Percentiles rank a stretch among this genome's conserved stretches.
These are phyloP conservation scores for Sinocyclocheilus rhinocerous DNA, from an alignment of 2,113 vertebrate genomes.

Conservation along the genomic window DNA sequence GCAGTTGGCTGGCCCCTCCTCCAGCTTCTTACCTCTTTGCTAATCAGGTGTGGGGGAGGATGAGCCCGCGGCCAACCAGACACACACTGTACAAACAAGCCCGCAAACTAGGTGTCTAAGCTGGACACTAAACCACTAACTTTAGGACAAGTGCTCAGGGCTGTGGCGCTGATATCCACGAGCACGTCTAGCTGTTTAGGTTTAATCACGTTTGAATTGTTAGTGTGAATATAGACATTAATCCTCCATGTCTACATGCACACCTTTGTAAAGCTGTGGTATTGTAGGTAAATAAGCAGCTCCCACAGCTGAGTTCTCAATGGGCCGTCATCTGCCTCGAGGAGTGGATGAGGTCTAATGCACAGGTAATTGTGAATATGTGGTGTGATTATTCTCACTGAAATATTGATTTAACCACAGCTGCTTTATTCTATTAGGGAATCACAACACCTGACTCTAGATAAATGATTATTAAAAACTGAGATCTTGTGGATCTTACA, in stretches of 20 bases:
- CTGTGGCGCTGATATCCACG: constrained; percentile 9
- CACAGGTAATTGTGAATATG: constrained; percentile 23
- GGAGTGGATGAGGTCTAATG: background rate
- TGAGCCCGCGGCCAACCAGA: constrained; percentile 32
- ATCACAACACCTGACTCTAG: background rate
- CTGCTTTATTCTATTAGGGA: background rate
- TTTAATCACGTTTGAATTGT: constrained; percentile 49
- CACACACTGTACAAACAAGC: constrained; percentile 38
- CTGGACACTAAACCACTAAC: constrained; percentile 31
- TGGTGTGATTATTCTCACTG: background rate
- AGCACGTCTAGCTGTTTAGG: constrained; percentile 28
- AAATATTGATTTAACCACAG: constrained; percentile 10
- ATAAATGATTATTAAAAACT: background rate
- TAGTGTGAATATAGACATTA: constrained; percentile 45
- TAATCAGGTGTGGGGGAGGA: constrained; percentile 64
- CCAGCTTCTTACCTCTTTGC: constrained; percentile 56
- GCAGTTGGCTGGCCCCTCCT: constrained; percentile 57
- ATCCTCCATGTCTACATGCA: constrained; percentile 26
- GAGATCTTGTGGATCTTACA: background rate
- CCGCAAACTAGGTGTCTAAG: constrained; percentile 6
- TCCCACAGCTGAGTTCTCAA: constrained; percentile 8
- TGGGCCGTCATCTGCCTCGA: constrained; percentile 4
- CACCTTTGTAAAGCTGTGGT: constrained; percentile 9
- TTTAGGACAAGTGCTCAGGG: constrained; percentile 8
- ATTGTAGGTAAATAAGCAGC: constrained; percentile 22